A percentile compares a stretch with the other conserved stretches of the same genome.
These are phyloP conservation scores for Trimorus sp. DNA, from an alignment of 2,888 invertebrate species.

Conservation along the genomic window DNA sequence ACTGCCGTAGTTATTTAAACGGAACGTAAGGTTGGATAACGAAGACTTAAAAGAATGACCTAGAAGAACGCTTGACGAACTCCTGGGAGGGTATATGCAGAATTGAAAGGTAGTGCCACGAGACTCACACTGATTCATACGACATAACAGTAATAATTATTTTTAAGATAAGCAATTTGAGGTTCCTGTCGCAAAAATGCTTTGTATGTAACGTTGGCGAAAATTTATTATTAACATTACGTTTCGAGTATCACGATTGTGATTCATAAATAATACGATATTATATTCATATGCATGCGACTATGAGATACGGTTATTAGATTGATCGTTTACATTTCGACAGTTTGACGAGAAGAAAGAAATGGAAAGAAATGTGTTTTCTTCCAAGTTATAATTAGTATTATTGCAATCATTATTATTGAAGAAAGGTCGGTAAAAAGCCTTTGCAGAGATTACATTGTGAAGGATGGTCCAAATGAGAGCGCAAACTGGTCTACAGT, in stretches of 20 bases:
- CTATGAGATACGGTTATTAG: conserved; percentile 69
- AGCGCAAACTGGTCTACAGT: no score
- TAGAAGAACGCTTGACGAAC: no score
- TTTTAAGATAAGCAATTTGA: conserved; percentile 79
- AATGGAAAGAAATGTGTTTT: conserved; percentile 27
- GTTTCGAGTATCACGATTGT: conserved; percentile 74
- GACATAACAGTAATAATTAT: conserved; percentile 76
- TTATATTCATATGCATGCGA: conserved; percentile 75
- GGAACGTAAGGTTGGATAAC: conserved; percentile 5
- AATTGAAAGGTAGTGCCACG: conserved; percentile 11
- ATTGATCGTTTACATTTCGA: conserved; percentile 61
- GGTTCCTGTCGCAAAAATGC: conserved; percentile 79
- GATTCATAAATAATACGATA: conserved; percentile 74
- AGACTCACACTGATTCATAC: conserved; percentile 45
- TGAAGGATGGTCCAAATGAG: no score
- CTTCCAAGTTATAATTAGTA: conserved; percentile 35
- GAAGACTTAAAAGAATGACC: not conserved
- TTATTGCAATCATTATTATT: conserved; percentile 38
- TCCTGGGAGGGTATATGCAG: not conserved
- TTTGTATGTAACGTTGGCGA: conserved; percentile 78
- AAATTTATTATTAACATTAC: conserved; percentile 77
- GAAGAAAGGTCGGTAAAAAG: no score
- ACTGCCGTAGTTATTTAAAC: conserved; percentile 62
- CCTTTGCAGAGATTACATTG: no score
- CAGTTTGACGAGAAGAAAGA: conserved; percentile 50